Conservation (phyloP, 2,888 invertebrate species). For the Drosophila falleni region DNA sequence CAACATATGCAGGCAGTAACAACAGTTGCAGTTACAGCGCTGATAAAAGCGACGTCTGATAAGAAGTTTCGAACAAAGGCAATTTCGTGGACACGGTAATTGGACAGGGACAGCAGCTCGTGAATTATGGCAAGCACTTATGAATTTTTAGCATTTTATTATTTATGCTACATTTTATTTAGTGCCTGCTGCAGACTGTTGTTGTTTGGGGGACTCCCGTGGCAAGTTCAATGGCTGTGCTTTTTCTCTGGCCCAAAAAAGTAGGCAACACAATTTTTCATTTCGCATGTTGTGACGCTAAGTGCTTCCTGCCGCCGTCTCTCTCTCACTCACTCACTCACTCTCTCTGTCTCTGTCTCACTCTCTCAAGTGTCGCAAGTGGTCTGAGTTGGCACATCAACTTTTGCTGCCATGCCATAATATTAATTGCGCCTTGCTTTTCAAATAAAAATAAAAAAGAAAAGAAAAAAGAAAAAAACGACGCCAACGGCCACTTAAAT, state of each 20-base stretch:
- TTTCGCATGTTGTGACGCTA: constrained; percentile 76
- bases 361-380: constrained; percentile 25
- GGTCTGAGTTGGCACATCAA: constrained; percentile 67
- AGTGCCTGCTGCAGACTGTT: constrained; percentile 11
- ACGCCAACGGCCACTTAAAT: constrained; percentile 78
- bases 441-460: constrained; percentile 33
- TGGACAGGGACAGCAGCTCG: constrained; percentile 40
- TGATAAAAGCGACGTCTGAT: constrained; percentile 46
- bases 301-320: constrained; percentile 73
- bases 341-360: neutral
- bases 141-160: constrained; percentile 64
- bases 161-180: constrained; percentile 74
- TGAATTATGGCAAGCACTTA: constrained; percentile 75
- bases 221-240: constrained; percentile 79
- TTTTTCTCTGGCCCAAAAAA: constrained; percentile 29
- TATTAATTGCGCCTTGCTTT: constrained; percentile 82
- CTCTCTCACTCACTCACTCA: neutral
- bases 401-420: constrained; percentile 83
- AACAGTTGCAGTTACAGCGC: constrained; percentile 20
- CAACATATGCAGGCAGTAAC: constrained; percentile 28
- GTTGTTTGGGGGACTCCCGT: constrained; percentile 26
- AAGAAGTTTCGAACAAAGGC: constrained; percentile 48
- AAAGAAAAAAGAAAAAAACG: constrained; percentile 40
- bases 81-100: constrained; percentile 68
- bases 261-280: constrained; percentile 72